Percentiles rank a stretch among this genome's conserved stretches.
phyloP scores from a whole-genome alignment of 2,113 vertebrate genomes.

The Butorides virescens region DNA sequence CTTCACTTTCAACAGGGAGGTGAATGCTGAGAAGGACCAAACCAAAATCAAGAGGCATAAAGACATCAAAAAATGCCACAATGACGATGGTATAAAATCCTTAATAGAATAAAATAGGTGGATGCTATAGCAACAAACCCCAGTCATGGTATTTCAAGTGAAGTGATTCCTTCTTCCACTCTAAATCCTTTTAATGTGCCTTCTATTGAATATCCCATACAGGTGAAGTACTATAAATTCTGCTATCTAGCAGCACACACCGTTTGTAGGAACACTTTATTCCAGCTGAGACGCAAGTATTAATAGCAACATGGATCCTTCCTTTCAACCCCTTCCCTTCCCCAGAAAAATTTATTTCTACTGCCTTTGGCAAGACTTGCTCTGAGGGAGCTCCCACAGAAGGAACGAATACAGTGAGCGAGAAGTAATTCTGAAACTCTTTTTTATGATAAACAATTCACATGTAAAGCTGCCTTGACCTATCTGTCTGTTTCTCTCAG shows the following conservation, averaged over 20 bases:
- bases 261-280: constrained; percentile 48
- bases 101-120: constrained; percentile 55
- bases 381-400: constrained; percentile 16
- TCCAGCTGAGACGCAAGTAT: constrained; percentile 36
- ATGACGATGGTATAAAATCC: background rate
- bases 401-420: background rate
- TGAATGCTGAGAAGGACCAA: background rate
- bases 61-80: background rate
- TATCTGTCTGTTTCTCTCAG: constrained; percentile 40
- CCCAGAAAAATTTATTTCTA: constrained; percentile 33
- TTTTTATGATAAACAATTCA: constrained; percentile 43
- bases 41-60: background rate
- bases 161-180: constrained; percentile 41
- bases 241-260: constrained; percentile 41
- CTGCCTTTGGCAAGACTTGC: constrained; percentile 42
- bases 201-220: constrained; percentile 53
- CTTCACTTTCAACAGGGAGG: background rate
- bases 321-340: constrained; percentile 31
- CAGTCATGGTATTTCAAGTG: constrained; percentile 32
- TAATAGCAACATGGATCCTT: constrained; percentile 39
- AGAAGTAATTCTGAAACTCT: constrained; percentile 47
- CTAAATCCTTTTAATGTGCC: constrained; percentile 59
- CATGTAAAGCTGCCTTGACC: constrained; percentile 47
- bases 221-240: constrained; percentile 56
- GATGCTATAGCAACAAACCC: background rate